Evolutionary conservation across 2,797 vertebrate species (phyloP).

Genomic region (Decapterus maruadsi): DNA sequence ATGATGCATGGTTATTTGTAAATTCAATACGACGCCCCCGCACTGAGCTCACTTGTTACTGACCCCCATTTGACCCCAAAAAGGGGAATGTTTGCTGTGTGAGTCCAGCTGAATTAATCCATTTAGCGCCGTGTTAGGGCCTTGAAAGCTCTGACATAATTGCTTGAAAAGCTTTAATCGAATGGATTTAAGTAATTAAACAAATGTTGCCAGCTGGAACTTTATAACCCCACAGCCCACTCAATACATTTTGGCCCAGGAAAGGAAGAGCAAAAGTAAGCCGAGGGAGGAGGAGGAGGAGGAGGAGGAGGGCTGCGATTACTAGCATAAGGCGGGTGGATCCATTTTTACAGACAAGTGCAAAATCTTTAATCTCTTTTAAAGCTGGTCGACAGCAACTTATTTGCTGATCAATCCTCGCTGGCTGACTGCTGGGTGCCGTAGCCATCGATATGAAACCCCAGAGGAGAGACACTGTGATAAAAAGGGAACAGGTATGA

Average conservation of each 20-base stretch:
- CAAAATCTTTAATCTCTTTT: conserved; percentile 75
- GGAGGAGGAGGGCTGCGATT: conserved; percentile 40
- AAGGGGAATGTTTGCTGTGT: conserved; percentile 59
- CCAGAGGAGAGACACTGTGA: conserved; percentile 34
- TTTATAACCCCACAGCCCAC: conserved; percentile 71
- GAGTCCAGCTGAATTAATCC: conserved; percentile 71
- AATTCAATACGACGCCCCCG: conserved; percentile 53
- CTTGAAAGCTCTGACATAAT: conserved; percentile 75
- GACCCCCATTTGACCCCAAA: conserved; percentile 68
- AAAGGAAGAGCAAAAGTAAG: conserved; percentile 21
- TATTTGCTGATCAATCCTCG: conserved; percentile 72
- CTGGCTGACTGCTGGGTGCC: conserved; percentile 44
- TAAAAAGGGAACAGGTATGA: conserved; percentile 56
- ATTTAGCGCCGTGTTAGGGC: conserved; percentile 69
- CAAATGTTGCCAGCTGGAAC: conserved; percentile 79
- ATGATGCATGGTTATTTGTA: conserved; percentile 37
- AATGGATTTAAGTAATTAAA: conserved; percentile 82
- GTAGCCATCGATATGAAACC: conserved; percentile 49
- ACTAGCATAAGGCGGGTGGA: conserved; percentile 59
- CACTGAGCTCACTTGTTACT: conserved; percentile 49
- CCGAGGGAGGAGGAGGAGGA: conserved; percentile 17
- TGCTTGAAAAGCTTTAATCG: conserved; percentile 77
- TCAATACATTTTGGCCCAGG: conserved; percentile 63
- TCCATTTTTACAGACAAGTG: conserved; percentile 68
- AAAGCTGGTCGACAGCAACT: conserved; percentile 71